These are phyloP conservation scores for Lysiphlebus fabarum DNA, from an alignment of 1,140 invertebrate genomes.

Conservation along the genomic window DNA sequence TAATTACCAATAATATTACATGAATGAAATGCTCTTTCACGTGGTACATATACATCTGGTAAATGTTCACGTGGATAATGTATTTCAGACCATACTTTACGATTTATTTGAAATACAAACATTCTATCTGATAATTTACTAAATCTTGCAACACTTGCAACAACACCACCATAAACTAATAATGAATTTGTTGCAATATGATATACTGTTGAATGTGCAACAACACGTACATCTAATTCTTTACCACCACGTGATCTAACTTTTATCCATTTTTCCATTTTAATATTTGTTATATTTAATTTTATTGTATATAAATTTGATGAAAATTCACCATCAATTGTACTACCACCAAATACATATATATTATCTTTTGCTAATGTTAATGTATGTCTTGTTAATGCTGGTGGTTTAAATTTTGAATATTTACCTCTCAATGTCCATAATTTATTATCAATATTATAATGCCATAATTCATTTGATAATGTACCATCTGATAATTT, in stretches of 20 bases:
- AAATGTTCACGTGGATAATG: slow-evolving; percentile 75
- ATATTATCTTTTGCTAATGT: slow-evolving; percentile 71
- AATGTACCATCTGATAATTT: slow-evolving; percentile 75
- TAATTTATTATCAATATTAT: slow-evolving; percentile 64
- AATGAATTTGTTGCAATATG: slow-evolving; percentile 79
- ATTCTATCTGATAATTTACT: slow-evolving; percentile 80
- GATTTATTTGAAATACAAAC: slow-evolving; percentile 80
- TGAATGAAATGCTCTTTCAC: slow-evolving; percentile 88
- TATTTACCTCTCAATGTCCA: slow-evolving; percentile 75
- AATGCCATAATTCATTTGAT: slow-evolving; percentile 87
- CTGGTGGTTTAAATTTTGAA: slow-evolving; percentile 68
- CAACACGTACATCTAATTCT: slow-evolving; percentile 76
- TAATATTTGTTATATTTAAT: slow-evolving; percentile 50
- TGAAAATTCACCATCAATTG: slow-evolving; percentile 75
- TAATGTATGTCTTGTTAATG: slow-evolving; percentile 79
- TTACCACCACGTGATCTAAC: slow-evolving; percentile 78
- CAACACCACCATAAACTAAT: slow-evolving; percentile 87
- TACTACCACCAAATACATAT: slow-evolving; percentile 89
- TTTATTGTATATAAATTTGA: slow-evolving; percentile 65
- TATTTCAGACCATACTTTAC: slow-evolving; percentile 78
- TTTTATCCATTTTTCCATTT: slow-evolving; percentile 68
- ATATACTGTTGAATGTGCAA: slow-evolving; percentile 87
- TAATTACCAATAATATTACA: slow-evolving; percentile 88
- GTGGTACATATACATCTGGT: slow-evolving; percentile 74
- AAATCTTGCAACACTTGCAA: slow-evolving; percentile 71